Evolutionary conservation across 2,888 invertebrate genomes (phyloP), one percentile per base, ranked within the genome.

Genomic region (Entomobrya multifasciata): DNA sequence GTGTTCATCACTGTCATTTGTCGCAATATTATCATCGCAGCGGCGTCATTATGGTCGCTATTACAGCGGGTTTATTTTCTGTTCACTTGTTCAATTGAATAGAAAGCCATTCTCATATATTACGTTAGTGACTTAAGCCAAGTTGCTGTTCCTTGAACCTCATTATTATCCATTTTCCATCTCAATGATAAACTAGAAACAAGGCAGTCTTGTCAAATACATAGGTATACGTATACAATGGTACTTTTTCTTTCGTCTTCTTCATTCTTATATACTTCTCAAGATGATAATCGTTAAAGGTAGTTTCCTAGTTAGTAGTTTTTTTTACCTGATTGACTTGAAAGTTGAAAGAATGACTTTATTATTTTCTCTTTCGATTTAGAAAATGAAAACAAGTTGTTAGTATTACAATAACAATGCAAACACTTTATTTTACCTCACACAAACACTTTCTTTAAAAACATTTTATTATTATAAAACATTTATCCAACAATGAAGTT

Each of bases 141-240:
- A n/a, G n/a, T n/a, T n/a, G n/a, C n/a, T n/a, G n/a, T n/a, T n/a
- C n/a, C n/a, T n/a, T n/a, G n/a, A n/a, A n/a, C n/a, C n/a, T n/a
- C n/a, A n/a, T n/a, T 81, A 87, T 87, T 85, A 87, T 85, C 81
- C 76, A 55, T 72, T 84, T 27, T 47, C 76, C 52, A 83, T 83
- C 83, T 41, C 52, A 52, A n/a, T n/a, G n/a, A n/a, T n/a, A n/a
- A n/a, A n/a, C 47, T 27, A 44, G 15, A 22, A 25, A 25, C 70
- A 44, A 70, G 20, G 44, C 47, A 25, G 70, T 10, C n/a, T 20
- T 47, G 13, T 47, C 15, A 47, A 65, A 22, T 20, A 25, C 25
- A 70, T 6, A 70, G 22, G 65, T 41, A 20, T 44, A 47, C 60
- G 44, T 22, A 44, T 17, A 67, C 17, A 44, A 67, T 47, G 47